Evolutionary conservation across 2,888 invertebrate genomes (phyloP), one percentile per base, ranked within the genome.

Genomic region (Biston betularia): DNA sequence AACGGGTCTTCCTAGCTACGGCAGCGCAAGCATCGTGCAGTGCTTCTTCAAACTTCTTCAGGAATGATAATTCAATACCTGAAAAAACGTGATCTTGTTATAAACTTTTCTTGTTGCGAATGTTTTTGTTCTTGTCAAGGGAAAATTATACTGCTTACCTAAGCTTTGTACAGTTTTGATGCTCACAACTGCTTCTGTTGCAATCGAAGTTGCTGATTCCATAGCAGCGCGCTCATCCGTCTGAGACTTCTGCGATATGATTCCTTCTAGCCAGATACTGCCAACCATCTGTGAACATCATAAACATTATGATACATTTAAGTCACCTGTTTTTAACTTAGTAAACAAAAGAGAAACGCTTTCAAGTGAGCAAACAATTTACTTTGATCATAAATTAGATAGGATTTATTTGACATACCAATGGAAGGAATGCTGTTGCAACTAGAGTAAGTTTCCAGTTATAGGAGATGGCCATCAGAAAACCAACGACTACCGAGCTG

Each of bases 121-220:
- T 2, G 15, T 33, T 33, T 34, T 0, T 7, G 6, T 33, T 34
- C n/a, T 33, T 49, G 2, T n/a, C 6, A 34, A 49, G 24, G 10
- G 2, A 49, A 34, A 33, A 50, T 70, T 8, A 6, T 24, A 7
- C 12, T 24, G 4, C 11, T 89, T 92, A 85, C 96, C 95, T 67
- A 96, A 90, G 76, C 95, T 95, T 50, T 95, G 95, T 0, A 96
- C 95, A 3, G 96, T 96, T 75, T 95, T 93, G 60, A 96, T 95
- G 75, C 96, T 95, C 67, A 95, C 94, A 35, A 96, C 95, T 0
- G 95, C 96, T 80, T 96, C 96, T 0, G 96, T 94, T 0, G 96
- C 96, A n/a, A 96, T 94, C 60, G 95, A 90, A 7, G 95, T 95
- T 0, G 96, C 95, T 0, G 92, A 86, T 71, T 96, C 96, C 92